Evolutionary conservation across 2,888 invertebrate genomes (phyloP), one percentile per base, ranked within the genome.

Genomic region (Tetragnatha montana): DNA sequence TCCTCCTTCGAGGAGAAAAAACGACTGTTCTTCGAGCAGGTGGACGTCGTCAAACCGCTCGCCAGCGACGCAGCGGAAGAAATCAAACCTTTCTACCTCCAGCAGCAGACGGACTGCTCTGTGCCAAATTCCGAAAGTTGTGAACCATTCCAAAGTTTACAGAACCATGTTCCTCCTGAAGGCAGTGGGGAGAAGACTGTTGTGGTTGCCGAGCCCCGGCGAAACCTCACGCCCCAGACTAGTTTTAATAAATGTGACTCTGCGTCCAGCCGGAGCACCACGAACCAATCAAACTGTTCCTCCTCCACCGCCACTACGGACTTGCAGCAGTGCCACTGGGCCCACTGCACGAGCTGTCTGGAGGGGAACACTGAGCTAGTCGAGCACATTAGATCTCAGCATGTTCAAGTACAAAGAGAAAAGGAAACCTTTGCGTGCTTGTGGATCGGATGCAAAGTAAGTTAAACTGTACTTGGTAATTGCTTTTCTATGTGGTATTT

Each of bases 341-440:
- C 92, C 81, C 92, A 93, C 85, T 93, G 93, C 92, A 92, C 92
- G 81, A 91, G 86, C 47, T 91, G 89, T 50, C 84, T 93, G 70
- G 92, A 92, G 76, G 90, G 91, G 49, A 92, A 92, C 21, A 91
- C 90, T 51, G 92, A 92, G 75, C 90, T 92, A 68, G 91, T 92
- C 51, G 92, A 92, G 79, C 92, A 92, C 75, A 94, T 92, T 91
- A 92, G 92, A 50, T 91, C 92, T 79, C 91, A 91, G 68, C 93
- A 93, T 91, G 93, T 93, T 74, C 93, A 93, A 82, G 91, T 92
- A n/a, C 98, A 98, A 94, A 96, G 96, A 21, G 93, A 92, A 88
- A 95, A 95, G 91, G 96, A 97, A 93, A 97, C 96, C 93, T 98
- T 97, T 94, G 96, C 97, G 81, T 98, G 98, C 93, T 95, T 97